Base-by-base conservation (phyloP, 2,888 invertebrate species). In the Drosophila formosana region DNA sequence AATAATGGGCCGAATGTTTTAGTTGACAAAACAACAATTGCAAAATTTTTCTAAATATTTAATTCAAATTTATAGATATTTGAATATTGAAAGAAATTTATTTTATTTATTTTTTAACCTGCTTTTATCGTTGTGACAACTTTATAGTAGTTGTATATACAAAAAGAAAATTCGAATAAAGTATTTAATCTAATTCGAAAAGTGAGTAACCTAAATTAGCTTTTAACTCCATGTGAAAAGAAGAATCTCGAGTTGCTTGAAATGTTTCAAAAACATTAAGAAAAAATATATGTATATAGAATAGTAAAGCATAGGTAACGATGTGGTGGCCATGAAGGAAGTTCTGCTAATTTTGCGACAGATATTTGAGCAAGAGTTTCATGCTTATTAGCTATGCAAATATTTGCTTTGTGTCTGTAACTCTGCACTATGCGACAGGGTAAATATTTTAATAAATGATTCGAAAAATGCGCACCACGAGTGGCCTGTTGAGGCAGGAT, bases 381-480 rank as follows among this genome's bases (percentile, higher is more conserved):
- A 45, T 28, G 46, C 51, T 72, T 75, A 60, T 75, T 57, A 76
- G 68, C 50, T 73, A 76, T 76, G 72, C 69, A 76, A 72, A 76
- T 72, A 66, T 60, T 64, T 73, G 66, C 73, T 67, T 74, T 77
- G 77, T 70, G 74, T 68, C 72, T 77, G 65, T 46, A 52, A 58
- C 32, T 52, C 61, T 55, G 50, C 66, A 73, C 77, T 65, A 60
- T 70, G 65, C 55, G 60, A 66, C 60, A 60, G 61, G 57, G 46
- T 25, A 83, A 77, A 77, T 82, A 79, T 77, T 82, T 84, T 63
- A 60, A 66, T 45, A 75, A 71, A 69, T 58, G 62, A 69, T 65
- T 51, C 30, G 28, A 62, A 62, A 73, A 75, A 73, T 75, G 53
- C 61, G 46, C 32, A n/a, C 23, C 43, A n/a, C 23, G 47, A 52